phyloP scores from a whole-genome alignment of 2,797 vertebrate species.

The Heliangelus exortis region DNA sequence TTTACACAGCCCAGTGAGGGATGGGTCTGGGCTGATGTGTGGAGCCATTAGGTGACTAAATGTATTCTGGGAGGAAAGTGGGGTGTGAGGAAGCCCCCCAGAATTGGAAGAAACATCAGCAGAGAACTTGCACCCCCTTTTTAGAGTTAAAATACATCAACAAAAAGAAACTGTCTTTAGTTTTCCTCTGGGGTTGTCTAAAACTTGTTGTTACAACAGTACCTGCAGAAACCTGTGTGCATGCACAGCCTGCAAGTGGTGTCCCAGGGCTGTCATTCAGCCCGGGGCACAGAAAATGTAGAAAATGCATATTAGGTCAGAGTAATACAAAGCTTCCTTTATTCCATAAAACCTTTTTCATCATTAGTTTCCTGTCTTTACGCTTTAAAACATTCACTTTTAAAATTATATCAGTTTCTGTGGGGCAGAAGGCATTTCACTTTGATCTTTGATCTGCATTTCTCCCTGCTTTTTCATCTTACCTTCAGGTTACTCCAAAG shows the following conservation, averaged over 20 bases:
- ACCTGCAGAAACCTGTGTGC: neutral
- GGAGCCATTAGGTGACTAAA: neutral
- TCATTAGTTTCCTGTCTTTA: conserved; percentile 16
- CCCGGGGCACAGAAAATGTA: neutral
- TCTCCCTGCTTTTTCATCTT: conserved; percentile 17
- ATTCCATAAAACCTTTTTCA: conserved; percentile 4
- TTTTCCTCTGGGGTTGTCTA: neutral
- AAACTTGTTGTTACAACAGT: fast-evolving
- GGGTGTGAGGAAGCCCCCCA: neutral
- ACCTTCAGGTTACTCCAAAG: conserved; percentile 15
- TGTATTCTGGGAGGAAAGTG: neutral
- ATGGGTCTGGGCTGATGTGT: neutral
- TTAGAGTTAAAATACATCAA: fast-evolving
- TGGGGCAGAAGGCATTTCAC: conserved; percentile 2
- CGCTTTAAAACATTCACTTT: conserved; percentile 21
- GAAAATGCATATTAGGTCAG: neutral
- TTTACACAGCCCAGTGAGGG: neutral
- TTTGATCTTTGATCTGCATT: conserved; percentile 10
- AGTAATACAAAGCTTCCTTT: conserved; percentile 36
- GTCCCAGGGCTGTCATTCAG: neutral
- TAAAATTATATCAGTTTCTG: neutral
- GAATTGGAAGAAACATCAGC: neutral
- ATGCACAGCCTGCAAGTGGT: neutral
- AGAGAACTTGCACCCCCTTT: neutral
- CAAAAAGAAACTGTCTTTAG: neutral